A percentile compares a stretch with the other conserved stretches of the same genome.
Conservation (phyloP, 2,797 vertebrate genomes). For the Anniella stebbinsi region DNA sequence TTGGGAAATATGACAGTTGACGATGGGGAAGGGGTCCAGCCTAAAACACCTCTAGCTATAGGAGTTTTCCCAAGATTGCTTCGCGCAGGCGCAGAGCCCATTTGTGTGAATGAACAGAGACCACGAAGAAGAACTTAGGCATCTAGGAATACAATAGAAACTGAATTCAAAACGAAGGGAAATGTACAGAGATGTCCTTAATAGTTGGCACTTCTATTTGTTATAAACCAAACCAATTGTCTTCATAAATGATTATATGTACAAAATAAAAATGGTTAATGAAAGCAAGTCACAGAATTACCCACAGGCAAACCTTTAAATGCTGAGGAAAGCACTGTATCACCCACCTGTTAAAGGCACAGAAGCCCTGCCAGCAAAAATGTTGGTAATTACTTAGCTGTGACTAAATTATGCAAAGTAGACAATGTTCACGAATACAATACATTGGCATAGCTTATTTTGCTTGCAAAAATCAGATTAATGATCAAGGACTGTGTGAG, state of each 20-base stretch:
- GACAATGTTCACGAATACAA: not conserved
- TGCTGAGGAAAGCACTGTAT: not conserved
- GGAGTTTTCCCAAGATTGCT: too few relatives aligned
- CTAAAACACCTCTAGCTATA: too few relatives aligned
- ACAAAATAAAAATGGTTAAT: not conserved
- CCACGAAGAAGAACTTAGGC: too few relatives aligned
- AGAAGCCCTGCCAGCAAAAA: constrained; percentile 4
- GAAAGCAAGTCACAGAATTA: not conserved
- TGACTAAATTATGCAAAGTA: not conserved
- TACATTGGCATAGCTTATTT: not conserved
- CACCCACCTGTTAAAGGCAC: not conserved
- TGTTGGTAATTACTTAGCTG: not conserved
- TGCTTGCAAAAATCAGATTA: not conserved
- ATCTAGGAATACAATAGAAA: constrained; percentile 60
- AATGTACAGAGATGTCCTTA: constrained; percentile 65
- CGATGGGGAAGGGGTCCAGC: too few relatives aligned
- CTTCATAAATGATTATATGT: constrained; percentile 11
- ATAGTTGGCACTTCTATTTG: constrained; percentile 49
- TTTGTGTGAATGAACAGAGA: too few relatives aligned
- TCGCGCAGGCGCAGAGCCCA: too few relatives aligned
- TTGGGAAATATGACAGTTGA: too few relatives aligned
- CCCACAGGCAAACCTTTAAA: not conserved
- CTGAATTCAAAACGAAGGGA: constrained; percentile 63
- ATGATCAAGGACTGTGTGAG: not conserved
- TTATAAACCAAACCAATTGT: not conserved